A percentile compares a stretch with the other conserved stretches of the same genome.
phyloP scores from a whole-genome alignment of 2,797 vertebrate genomes.

The Gila robusta region DNA sequence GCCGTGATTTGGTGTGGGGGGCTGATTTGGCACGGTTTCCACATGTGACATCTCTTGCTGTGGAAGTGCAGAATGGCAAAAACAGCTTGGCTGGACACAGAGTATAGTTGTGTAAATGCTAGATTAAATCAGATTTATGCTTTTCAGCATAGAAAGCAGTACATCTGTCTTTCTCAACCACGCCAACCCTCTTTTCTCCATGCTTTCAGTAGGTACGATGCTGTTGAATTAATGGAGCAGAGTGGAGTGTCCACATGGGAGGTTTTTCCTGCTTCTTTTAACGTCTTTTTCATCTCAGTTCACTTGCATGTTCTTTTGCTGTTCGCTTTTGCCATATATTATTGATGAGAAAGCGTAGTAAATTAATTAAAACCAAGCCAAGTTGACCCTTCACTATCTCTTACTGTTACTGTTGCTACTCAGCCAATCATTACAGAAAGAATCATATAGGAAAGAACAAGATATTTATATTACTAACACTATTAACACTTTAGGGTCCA shows the following conservation, averaged over 20 bases:
- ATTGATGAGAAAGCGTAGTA: background rate
- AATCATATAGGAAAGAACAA: background rate
- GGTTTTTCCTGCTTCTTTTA: slow-evolving; percentile 21
- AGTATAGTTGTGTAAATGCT: slow-evolving; percentile 39
- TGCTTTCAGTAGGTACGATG: slow-evolving; percentile 27
- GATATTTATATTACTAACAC: no score
- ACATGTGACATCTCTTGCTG: slow-evolving; percentile 40
- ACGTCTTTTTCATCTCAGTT: slow-evolving; percentile 29
- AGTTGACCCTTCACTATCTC: background rate
- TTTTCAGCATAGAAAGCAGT: slow-evolving; percentile 34
- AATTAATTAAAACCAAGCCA: background rate
- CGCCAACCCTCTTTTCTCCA: background rate
- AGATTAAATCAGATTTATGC: slow-evolving; percentile 55
- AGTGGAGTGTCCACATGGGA: slow-evolving; percentile 32
- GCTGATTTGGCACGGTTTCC: slow-evolving; percentile 31
- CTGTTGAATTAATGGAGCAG: slow-evolving; percentile 34
- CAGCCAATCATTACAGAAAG: background rate
- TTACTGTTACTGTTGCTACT: background rate
- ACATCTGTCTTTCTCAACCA: slow-evolving; percentile 25
- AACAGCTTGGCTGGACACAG: slow-evolving; percentile 40
- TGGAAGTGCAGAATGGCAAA: slow-evolving; percentile 46
- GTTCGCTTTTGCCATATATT: background rate
- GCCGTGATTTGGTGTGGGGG: slow-evolving; percentile 22
- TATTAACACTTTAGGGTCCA: background rate
- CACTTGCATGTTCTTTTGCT: background rate